Evolutionary conservation across 2,113 vertebrate species (phyloP).

Genomic region (Parotia lawesii): DNA sequence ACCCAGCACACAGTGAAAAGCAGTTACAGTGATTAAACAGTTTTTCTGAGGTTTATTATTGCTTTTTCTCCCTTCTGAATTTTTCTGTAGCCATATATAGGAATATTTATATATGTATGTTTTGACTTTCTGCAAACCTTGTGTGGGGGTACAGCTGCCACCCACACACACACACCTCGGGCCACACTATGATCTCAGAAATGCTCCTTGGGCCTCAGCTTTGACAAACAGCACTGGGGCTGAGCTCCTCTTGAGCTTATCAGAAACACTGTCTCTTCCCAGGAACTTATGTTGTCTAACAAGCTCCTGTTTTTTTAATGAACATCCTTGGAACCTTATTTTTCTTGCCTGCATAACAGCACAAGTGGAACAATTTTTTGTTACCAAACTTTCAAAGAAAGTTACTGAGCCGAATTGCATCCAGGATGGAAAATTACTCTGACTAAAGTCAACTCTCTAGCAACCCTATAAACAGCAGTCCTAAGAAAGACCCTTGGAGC

Average conservation of each 20-base stretch:
- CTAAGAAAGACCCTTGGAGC: not conserved
- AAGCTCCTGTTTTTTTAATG: not conserved
- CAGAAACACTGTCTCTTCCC: not conserved
- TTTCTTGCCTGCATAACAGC: not conserved
- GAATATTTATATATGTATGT: not conserved
- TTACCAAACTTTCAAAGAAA: not conserved
- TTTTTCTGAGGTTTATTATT: not conserved
- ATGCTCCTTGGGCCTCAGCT: rapidly evolving
- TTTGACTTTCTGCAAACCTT: not conserved
- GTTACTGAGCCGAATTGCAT: not conserved
- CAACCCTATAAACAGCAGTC: not conserved
- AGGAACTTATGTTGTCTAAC: not conserved
- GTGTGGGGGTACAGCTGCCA: not conserved
- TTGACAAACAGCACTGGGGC: not conserved
- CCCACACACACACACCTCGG: not conserved
- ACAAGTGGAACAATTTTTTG: not conserved
- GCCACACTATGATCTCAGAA: not conserved
- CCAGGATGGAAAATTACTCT: not conserved
- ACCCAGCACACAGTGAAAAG: not conserved
- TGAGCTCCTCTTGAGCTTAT: not conserved
- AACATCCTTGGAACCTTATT: not conserved
- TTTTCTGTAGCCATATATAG: not conserved
- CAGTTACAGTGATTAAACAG: not conserved
- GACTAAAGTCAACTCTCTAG: not conserved
- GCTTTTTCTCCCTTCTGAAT: not conserved